These are phyloP conservation scores for Remorina albescens DNA, from an alignment of 2,797 vertebrate species.

Conservation along the genomic window DNA sequence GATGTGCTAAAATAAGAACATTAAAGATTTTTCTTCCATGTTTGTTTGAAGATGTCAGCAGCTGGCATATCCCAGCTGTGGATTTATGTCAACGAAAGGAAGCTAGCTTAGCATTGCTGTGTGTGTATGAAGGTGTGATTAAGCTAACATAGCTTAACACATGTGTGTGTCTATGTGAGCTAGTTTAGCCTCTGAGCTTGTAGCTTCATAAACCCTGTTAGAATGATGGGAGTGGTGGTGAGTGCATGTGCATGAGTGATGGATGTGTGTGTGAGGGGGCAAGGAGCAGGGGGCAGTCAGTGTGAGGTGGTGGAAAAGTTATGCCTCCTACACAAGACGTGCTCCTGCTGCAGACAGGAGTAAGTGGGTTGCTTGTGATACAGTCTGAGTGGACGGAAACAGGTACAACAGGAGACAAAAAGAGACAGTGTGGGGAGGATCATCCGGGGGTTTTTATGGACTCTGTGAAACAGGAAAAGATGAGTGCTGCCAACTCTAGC, in stretches of 20 bases:
- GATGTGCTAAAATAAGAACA: slow-evolving; percentile 80
- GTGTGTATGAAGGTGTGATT: slow-evolving; percentile 32
- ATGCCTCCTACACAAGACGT: slow-evolving; percentile 60
- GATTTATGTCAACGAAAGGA: slow-evolving; percentile 50
- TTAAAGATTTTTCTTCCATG: slow-evolving; percentile 59
- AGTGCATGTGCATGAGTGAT: slow-evolving; percentile 23
- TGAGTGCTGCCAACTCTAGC: slow-evolving; percentile 29
- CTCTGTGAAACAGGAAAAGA: slow-evolving; percentile 30
- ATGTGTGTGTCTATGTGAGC: slow-evolving; percentile 43
- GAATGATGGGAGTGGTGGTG: slow-evolving; percentile 39
- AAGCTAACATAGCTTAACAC: slow-evolving; percentile 49
- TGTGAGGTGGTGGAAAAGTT: slow-evolving; percentile 54
- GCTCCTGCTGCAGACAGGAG: slow-evolving; percentile 62
- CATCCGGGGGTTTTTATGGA: slow-evolving; percentile 79
- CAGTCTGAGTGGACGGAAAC: slow-evolving; percentile 55
- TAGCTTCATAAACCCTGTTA: slow-evolving; percentile 71
- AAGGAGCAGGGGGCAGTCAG: not conserved
- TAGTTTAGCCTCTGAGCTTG: slow-evolving; percentile 43
- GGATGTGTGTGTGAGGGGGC: slow-evolving; percentile 15
- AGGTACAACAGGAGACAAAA: slow-evolving; percentile 47
- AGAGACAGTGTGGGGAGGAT: slow-evolving; percentile 54
- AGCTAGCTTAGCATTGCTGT: slow-evolving; percentile 66
- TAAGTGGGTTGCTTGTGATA: slow-evolving; percentile 62
- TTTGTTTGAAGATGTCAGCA: slow-evolving; percentile 73
- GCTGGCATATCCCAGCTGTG: slow-evolving; percentile 49